Evolutionary conservation across 2,888 invertebrate species (phyloP).

Genomic region (Geotrupes spiniger): DNA sequence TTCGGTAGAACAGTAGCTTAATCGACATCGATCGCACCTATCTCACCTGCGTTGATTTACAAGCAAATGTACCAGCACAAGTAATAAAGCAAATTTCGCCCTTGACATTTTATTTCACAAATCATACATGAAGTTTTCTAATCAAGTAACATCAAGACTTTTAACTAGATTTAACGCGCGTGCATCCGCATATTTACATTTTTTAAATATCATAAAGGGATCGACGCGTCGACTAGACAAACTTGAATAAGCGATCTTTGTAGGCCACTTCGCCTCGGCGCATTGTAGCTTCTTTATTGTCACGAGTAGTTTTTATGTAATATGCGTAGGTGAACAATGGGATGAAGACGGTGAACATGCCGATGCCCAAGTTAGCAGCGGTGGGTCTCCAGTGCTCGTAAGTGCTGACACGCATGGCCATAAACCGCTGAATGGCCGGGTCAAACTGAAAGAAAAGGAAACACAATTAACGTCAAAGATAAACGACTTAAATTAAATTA

Average conservation of each 20-base stretch:
- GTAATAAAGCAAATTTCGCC: not conserved
- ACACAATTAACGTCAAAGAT: too few relatives aligned
- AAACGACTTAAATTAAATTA: too few relatives aligned
- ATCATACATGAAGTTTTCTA: too few relatives aligned
- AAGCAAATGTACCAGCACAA: too few relatives aligned
- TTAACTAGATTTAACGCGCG: not conserved
- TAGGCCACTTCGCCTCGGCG: conserved; percentile 74
- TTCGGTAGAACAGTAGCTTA: too few relatives aligned
- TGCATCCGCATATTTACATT: not conserved
- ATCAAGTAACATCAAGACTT: not conserved
- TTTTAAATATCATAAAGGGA: too few relatives aligned
- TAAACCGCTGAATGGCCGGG: conserved; percentile 69
- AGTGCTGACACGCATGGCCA: conserved; percentile 66
- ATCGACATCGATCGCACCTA: too few relatives aligned
- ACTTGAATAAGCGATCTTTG: conserved; percentile 69
- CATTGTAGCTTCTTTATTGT: conserved; percentile 55
- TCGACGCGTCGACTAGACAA: conserved; percentile 51
- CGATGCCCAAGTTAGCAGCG: conserved; percentile 44
- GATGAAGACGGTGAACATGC: conserved; percentile 53
- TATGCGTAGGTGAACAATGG: conserved; percentile 59
- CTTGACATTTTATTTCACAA: too few relatives aligned
- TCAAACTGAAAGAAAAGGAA: conserved; percentile 67
- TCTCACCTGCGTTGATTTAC: too few relatives aligned
- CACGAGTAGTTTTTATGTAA: conserved; percentile 55
- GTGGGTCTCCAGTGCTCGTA: conserved; percentile 69